Base-by-base conservation (phyloP, 2,113 vertebrate genomes). In the Nansenia antarctica region DNA sequence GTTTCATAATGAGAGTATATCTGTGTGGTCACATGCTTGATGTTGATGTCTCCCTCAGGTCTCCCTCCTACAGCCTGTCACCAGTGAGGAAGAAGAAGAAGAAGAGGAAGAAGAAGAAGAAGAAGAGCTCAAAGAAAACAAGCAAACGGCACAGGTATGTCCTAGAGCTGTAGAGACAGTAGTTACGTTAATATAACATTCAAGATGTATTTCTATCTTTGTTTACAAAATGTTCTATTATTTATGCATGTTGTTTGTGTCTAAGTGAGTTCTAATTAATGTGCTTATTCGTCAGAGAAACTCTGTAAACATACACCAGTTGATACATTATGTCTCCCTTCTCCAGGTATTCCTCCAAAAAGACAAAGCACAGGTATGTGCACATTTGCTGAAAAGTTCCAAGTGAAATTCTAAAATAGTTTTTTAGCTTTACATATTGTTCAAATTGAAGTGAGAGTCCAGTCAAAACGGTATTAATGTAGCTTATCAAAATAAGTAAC, bases 71-170 rank as follows among this genome's bases (percentile, higher is more conserved):
- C 39, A 98, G 96, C 78, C 92, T 92, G 65, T 97, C 94, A 0
- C 97, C 96, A 3, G 89, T 92, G 61, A 95, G 94, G 90, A 98
- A 95, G 81, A 96, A 93, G 90, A 98, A 96, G 73, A 96, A 95
- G 82, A 96, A 96, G 91, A 95, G 93, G 88, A 93, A 93, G 88
- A 93, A 93, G 84, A 99, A 98, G 89, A 98, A 96, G 88, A 98
- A 97, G 93, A 98, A 96, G 89, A 95, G 91, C 82, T 95, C 96
- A 30, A 99, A 97, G 92, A 99, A 93, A 70, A n/a, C n/a, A n/a
- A 91, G 93, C 85, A 99, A 96, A 79, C 91, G 92, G 75, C 94
- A 91, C 85, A 95, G 96, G 97, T 98, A 92, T 9, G 47, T 45
- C 30, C 8, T 1, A 35, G 5, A 47, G 1, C 14, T 6, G 0